Conservation (phyloP, 2,797 vertebrate genomes). For the Artibeus jamaicensis region DNA sequence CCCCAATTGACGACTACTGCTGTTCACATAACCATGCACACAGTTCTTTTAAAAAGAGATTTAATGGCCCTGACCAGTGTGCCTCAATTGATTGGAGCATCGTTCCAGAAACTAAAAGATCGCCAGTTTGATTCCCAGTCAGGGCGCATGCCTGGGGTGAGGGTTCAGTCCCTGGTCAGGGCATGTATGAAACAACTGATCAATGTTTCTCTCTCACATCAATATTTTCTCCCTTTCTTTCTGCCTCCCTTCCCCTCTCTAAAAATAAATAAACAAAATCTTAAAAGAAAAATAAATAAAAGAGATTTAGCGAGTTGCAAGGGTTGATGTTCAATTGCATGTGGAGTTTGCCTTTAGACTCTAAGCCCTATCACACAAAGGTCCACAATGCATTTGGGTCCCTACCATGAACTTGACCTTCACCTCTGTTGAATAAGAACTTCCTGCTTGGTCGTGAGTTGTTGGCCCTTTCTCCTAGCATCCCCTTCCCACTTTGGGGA, state of each 20-base stretch:
- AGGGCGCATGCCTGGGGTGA: not conserved
- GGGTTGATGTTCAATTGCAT: not conserved
- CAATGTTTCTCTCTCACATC: not conserved
- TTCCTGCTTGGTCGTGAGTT: not conserved
- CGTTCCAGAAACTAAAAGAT: not conserved
- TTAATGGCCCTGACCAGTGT: not conserved
- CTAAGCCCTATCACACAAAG: not conserved
- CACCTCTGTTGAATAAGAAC: not conserved
- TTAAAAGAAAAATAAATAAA: not conserved
- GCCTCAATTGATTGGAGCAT: not conserved
- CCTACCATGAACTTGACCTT: not conserved
- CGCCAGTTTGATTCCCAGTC: not conserved
- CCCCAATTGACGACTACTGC: not conserved
- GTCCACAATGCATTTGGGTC: not conserved
- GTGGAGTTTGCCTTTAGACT: not conserved
- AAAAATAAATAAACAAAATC: not conserved
- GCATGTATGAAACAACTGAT: not conserved
- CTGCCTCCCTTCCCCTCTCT: not conserved
- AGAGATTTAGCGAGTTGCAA: not conserved
- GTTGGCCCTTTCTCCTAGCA: not conserved
- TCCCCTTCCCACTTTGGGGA: not conserved
- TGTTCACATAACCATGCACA: not conserved
- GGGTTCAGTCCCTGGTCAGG: not conserved
- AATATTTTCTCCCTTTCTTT: not conserved
- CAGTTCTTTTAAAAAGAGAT: not conserved